Percentiles rank a stretch among this genome's conserved stretches.
Evolutionary conservation across 2,113 vertebrate genomes (phyloP).

Genomic region (Centropus unirufus): DNA sequence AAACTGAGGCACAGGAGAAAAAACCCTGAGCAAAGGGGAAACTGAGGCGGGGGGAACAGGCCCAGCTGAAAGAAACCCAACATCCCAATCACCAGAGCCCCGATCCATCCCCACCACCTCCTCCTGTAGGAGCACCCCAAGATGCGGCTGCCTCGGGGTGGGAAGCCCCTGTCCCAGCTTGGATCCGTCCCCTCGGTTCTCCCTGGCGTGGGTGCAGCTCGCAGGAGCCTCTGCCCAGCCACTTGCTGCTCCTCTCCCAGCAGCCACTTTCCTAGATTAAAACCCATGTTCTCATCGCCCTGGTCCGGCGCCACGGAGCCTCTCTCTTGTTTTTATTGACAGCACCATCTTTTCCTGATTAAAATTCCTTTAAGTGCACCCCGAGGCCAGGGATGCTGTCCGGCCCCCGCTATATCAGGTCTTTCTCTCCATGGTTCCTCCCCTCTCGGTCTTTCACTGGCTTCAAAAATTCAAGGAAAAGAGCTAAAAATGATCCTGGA

Average conservation of each 20-base stretch:
- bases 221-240: accelerated
- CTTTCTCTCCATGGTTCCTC: background rate
- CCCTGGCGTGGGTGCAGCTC: background rate
- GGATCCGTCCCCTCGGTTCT: accelerated
- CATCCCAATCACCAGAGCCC: background rate
- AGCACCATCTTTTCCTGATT: background rate
- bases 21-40: background rate
- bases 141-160: too few relatives aligned
- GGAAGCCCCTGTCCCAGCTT: background rate
- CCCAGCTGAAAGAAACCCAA: background rate
- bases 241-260: accelerated
- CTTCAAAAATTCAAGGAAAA: background rate
- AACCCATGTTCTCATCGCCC: background rate
- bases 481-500: background rate
- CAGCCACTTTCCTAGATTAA: slow-evolving; percentile 32
- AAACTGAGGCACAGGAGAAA: too few relatives aligned
- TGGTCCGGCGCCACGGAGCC: background rate
- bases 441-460: background rate
- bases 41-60: background rate
- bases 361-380: slow-evolving; percentile 13
- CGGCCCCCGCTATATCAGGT: accelerated
- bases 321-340: background rate
- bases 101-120: background rate
- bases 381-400: background rate
- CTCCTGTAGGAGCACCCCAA: background rate